Percentiles rank a stretch among this genome's conserved stretches.
phyloP scores from a whole-genome alignment of 1,140 invertebrate genomes.

The Brachionus plicatilis region DNA sequence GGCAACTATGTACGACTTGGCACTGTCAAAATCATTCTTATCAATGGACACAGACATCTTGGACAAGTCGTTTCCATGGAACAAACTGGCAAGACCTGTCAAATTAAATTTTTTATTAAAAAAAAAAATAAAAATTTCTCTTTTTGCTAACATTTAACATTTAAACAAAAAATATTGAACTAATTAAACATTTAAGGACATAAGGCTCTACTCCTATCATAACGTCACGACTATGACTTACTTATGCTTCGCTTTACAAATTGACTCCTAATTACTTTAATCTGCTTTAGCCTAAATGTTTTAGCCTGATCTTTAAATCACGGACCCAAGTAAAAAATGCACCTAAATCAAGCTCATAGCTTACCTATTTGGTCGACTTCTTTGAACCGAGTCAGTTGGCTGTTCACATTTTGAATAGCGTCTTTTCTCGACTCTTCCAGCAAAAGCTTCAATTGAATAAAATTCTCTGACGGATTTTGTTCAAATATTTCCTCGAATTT shows the following conservation, averaged over 20 bases:
- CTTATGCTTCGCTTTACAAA: background rate
- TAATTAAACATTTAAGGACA: background rate
- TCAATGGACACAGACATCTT: background rate
- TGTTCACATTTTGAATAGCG: background rate
- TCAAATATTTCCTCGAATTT: constrained; percentile 35
- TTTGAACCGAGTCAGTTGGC: background rate
- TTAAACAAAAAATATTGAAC: background rate
- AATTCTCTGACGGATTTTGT: background rate
- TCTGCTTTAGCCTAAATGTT: background rate
- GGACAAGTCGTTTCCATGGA: background rate
- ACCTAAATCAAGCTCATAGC: background rate
- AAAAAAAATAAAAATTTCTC: background rate
- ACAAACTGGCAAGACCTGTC: background rate
- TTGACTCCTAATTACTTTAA: background rate
- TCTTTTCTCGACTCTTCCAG: background rate
- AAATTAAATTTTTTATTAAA: background rate
- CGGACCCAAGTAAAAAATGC: background rate
- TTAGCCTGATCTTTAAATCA: background rate
- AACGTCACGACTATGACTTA: background rate
- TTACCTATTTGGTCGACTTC: constrained; percentile 13
- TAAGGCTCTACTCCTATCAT: background rate
- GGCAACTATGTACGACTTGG: background rate
- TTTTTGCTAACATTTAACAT: constrained; percentile 9
- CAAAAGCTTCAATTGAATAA: background rate
- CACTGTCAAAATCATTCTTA: background rate